A percentile compares a stretch with the other conserved stretches of the same genome.
phyloP scores from a whole-genome alignment of 2,797 vertebrate species.

The Falco biarmicus region DNA sequence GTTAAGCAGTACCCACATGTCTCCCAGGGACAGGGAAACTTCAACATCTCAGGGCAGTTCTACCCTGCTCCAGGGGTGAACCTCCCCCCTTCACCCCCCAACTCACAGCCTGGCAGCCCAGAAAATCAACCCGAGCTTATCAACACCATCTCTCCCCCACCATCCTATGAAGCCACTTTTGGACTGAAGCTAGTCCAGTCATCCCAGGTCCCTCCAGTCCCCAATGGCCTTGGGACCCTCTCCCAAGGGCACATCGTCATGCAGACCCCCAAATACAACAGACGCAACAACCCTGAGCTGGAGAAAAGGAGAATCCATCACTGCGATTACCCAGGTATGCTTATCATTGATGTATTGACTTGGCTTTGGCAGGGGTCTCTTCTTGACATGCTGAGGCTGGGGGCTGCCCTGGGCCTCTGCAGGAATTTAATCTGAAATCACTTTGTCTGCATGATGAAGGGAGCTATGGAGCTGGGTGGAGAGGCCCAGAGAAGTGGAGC shows the following conservation, averaged over 20 bases:
- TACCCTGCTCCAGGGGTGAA: slow-evolving; percentile 81
- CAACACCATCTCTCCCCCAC: slow-evolving; percentile 78
- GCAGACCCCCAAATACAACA: slow-evolving; percentile 90
- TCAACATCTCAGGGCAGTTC: slow-evolving; percentile 64
- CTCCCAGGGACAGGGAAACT: slow-evolving; percentile 64
- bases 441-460: background rate
- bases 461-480: background rate
- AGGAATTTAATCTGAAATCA: background rate
- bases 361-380: background rate
- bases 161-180: slow-evolving; percentile 81
- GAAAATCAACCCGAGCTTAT: slow-evolving; percentile 86
- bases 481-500: background rate
- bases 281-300: slow-evolving; percentile 91
- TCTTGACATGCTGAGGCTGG: background rate
- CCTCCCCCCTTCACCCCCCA: slow-evolving; percentile 90
- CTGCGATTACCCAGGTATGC: slow-evolving; percentile 86
- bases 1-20: slow-evolving; percentile 75
- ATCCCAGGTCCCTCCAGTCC: slow-evolving; percentile 75
- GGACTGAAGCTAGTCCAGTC: slow-evolving; percentile 80
- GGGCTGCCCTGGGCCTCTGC: background rate
- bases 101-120: slow-evolving; percentile 91
- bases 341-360: rapidly evolving
- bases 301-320: slow-evolving; percentile 94
- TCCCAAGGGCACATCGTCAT: slow-evolving; percentile 84
- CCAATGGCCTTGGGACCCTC: slow-evolving; percentile 73